Conservation (phyloP, 1,140 invertebrate genomes). For the Galleria mellonella region DNA sequence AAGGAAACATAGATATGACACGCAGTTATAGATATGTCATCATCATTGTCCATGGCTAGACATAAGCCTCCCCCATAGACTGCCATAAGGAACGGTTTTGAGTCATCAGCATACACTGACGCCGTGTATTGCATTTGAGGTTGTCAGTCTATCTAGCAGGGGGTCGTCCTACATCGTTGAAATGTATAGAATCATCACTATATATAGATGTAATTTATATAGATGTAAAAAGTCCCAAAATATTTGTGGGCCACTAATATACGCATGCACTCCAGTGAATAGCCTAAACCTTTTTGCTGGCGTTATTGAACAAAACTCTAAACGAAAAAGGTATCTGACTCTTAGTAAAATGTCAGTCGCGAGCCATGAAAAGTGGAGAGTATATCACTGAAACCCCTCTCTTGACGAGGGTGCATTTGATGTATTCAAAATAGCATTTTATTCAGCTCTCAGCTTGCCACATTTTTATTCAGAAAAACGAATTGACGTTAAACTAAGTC, state of each 20-base stretch:
- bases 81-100: no score
- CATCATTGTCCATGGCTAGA: no score
- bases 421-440: conserved; percentile 18
- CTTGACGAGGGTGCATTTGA: conserved; percentile 15
- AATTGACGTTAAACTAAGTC: background rate
- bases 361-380: conserved; percentile 3
- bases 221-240: background rate
- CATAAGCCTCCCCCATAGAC: no score
- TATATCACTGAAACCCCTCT: conserved; percentile 8
- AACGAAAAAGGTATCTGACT: conserved; percentile 7
- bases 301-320: background rate
- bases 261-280: background rate
- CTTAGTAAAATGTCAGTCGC: conserved; percentile 2
- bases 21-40: no score
- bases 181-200: no score
- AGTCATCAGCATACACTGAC: no score
- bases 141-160: no score
- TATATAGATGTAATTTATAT: no score
- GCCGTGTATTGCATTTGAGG: no score
- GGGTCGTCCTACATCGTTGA: no score
- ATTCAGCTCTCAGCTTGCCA: conserved; percentile 9
- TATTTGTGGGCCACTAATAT: background rate
- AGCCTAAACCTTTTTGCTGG: background rate
- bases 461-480: background rate
- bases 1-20: no score